Evolutionary conservation across 2,888 invertebrate genomes (phyloP), one percentile per base, ranked within the genome.

Genomic region (Zaprionus lineosus): DNA sequence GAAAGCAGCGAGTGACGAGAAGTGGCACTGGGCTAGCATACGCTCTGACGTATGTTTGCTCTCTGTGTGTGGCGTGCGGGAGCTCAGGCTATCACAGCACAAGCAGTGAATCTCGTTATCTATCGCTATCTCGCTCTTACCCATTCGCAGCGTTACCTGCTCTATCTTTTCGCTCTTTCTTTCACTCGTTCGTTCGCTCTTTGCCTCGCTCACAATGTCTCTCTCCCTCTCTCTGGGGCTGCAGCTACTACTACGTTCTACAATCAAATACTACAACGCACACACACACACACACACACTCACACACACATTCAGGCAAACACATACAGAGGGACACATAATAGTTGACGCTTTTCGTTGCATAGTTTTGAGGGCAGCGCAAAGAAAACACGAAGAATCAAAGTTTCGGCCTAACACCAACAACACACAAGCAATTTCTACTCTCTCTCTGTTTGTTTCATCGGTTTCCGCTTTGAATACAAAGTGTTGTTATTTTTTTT

Each of bases 201-300:
- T 36, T 44, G 15, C 11, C 21, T 39, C 40, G 29, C 11, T 31
- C 8, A 15, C 16, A 3, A 21, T 15, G 8, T 7, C 15, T 34
- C 6, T n/a, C 4, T n/a, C 7, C 5, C 9, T 12, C 12, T 18
- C 15, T 7, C 1, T 7, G 12, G 41, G 28, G 14, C 24, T 47
- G 40, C 41, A 47, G 47, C 41, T 58, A 59, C 79, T 85, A 83
- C 79, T 81, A 85, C 85, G 83, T 85, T 85, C 79, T 79, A 85
- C 76, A 79, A 79, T 73, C 61, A 73, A 81, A 83, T 84, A 83
- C 83, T 81, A 85, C 85, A 50, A 66, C 48, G 63, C 71, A 62
- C 70, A 58, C 60, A 58, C 52, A 69, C 56, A 44, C 31, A 58
- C 44, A 50, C 37, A 24, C 28, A 19, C 44, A 44, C 39, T 9